Conservation (phyloP, 2,888 invertebrate species). For the Mythimna loreyi region DNA sequence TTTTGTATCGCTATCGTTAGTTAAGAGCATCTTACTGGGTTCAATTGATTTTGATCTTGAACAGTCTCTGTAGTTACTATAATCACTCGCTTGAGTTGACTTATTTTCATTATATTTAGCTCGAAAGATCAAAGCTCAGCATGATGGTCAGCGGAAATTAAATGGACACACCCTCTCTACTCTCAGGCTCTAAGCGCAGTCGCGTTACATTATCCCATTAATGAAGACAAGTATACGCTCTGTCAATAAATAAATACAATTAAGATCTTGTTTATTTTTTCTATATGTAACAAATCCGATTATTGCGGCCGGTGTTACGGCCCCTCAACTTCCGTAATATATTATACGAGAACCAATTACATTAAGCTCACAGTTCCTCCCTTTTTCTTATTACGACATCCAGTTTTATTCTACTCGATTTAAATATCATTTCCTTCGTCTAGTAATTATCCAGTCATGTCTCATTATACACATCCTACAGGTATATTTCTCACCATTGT, state of each 20-base stretch:
- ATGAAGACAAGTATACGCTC: constrained; percentile 33
- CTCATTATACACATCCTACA: constrained; percentile 62
- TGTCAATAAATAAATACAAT: constrained; percentile 10
- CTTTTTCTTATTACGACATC: constrained; percentile 52
- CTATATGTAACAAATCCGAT: constrained; percentile 24
- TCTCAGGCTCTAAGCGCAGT: constrained; percentile 27
- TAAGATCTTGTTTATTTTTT: constrained; percentile 1
- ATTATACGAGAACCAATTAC: constrained; percentile 18
- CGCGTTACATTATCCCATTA: constrained; percentile 44
- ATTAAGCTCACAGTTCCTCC: constrained; percentile 42
- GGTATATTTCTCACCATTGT: constrained; percentile 64
- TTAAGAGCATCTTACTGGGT: constrained; percentile 14
- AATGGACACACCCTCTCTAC: constrained; percentile 76
- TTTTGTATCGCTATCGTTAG: constrained; percentile 26
- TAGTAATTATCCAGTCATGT: constrained; percentile 63
- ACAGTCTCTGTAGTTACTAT: neutral
- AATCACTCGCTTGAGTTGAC: neutral
- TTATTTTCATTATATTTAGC: constrained; percentile 5
- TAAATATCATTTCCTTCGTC: constrained; percentile 68
- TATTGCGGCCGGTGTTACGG: constrained; percentile 6
- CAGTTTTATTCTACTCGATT: constrained; percentile 60
- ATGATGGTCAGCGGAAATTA: constrained; percentile 76
- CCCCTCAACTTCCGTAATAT: constrained; percentile 26
- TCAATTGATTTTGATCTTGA: constrained; percentile 16
- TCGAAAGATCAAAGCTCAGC: constrained; percentile 40